Conservation (phyloP, 2,113 vertebrate species). For the Psophia crepitans region DNA sequence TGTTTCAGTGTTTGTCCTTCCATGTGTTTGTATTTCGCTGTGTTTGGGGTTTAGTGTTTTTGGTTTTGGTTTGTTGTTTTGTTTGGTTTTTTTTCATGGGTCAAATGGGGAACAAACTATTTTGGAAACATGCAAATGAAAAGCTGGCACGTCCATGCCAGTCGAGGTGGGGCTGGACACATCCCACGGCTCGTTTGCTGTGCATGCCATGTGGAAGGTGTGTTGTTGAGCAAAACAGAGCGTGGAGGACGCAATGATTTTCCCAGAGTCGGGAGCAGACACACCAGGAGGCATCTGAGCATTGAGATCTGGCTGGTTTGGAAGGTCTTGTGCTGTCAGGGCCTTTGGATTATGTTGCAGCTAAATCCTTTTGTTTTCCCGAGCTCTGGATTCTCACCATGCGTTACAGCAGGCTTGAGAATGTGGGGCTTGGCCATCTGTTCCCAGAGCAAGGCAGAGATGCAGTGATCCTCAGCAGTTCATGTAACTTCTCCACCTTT, state of each 20-base stretch:
- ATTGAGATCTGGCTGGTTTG: background rate
- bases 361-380: background rate
- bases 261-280: background rate
- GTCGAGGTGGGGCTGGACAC: background rate
- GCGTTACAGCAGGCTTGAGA: rapidly evolving
- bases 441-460: background rate
- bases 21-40: background rate
- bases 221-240: background rate
- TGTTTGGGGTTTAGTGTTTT: background rate
- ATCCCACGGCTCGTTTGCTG: background rate
- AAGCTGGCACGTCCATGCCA: background rate
- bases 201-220: rapidly evolving
- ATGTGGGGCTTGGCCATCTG: background rate
- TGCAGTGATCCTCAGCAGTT: background rate
- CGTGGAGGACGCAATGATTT: background rate
- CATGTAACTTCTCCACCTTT: background rate
- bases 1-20: background rate
- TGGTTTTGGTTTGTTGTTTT: background rate
- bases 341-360: background rate
- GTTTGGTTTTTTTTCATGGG: background rate
- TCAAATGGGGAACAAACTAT: background rate
- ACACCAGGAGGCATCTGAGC: background rate
- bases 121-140: background rate
- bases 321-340: background rate
- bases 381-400: background rate